Evolutionary conservation across 2,113 vertebrate species (phyloP).

Genomic region (Noturus placidus): DNA sequence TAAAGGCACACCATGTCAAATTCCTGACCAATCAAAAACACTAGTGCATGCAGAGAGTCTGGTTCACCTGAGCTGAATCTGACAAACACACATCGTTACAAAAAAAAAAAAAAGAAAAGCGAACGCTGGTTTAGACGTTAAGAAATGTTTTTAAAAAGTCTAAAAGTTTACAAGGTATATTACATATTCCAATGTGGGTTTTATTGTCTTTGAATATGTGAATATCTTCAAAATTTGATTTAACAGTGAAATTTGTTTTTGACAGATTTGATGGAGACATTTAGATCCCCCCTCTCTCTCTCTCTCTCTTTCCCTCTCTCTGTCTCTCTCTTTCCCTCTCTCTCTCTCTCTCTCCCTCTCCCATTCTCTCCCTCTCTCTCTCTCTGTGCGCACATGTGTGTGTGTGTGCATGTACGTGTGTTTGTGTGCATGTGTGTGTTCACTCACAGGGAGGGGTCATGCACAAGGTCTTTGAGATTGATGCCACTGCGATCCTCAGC

Average conservation of each 20-base stretch:
- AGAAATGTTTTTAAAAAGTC: not conserved
- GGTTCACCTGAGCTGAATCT: not conserved
- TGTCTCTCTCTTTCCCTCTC: no score
- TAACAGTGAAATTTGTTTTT: not conserved
- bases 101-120: not conserved
- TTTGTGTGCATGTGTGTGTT: constrained; percentile 23
- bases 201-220: not conserved
- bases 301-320: no score
- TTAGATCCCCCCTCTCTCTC: not conserved
- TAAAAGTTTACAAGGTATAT: not conserved
- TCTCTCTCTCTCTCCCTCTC: no score
- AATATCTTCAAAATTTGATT: not conserved
- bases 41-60: not conserved
- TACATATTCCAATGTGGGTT: not conserved
- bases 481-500: constrained; percentile 98
- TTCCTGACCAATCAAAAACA: not conserved
- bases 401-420: not conserved
- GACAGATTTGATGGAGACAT: not conserved
- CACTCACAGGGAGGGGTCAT: constrained; percentile 97
- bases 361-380: no score
- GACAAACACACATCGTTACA: not conserved
- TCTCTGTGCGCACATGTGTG: not conserved
- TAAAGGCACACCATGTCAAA: not conserved
- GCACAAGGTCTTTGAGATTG: constrained; percentile 99
- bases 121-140: not conserved